A percentile compares a stretch with the other conserved stretches of the same genome.
Evolutionary conservation across 2,113 vertebrate genomes (phyloP).

Genomic region (Corvus moneduloides): DNA sequence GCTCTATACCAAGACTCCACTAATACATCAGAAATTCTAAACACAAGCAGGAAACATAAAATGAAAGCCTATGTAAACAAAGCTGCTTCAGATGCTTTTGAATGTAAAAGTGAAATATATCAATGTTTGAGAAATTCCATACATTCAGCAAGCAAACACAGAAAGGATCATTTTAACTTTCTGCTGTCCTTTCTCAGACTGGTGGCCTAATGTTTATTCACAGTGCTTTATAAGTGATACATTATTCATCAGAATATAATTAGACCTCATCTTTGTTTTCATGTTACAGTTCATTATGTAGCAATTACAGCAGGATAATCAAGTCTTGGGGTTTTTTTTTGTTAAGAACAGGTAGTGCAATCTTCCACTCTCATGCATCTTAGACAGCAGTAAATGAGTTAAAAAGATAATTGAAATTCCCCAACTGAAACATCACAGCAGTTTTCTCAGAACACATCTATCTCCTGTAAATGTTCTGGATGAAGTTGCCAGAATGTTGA

Average conservation of each 20-base stretch:
- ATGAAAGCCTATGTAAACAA: background rate
- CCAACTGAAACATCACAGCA: constrained; percentile 1
- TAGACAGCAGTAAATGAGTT: constrained; percentile 4
- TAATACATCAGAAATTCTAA: background rate
- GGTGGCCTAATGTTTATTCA: constrained; percentile 20
- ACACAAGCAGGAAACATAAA: background rate
- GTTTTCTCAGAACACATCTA: constrained; percentile 36
- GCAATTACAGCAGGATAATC: background rate
- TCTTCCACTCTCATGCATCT: background rate
- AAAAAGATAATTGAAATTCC: constrained; percentile 31
- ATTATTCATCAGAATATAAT: constrained; percentile 3
- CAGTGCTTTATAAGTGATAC: background rate
- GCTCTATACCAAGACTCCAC: background rate
- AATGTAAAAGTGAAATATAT: background rate
- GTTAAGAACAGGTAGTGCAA: background rate
- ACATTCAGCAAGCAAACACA: background rate
- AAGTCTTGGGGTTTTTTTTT: background rate
- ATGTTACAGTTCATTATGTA: background rate
- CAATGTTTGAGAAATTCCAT: background rate
- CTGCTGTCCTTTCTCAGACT: background rate
- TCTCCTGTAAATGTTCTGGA: background rate
- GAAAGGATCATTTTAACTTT: background rate
- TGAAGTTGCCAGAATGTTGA: constrained; percentile 12
- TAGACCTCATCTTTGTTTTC: background rate
- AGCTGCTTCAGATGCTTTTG: background rate